Evolutionary conservation across 1,140 invertebrate genomes (phyloP), one percentile per base, ranked within the genome.

Genomic region (Ditylenchus dipsaci): DNA sequence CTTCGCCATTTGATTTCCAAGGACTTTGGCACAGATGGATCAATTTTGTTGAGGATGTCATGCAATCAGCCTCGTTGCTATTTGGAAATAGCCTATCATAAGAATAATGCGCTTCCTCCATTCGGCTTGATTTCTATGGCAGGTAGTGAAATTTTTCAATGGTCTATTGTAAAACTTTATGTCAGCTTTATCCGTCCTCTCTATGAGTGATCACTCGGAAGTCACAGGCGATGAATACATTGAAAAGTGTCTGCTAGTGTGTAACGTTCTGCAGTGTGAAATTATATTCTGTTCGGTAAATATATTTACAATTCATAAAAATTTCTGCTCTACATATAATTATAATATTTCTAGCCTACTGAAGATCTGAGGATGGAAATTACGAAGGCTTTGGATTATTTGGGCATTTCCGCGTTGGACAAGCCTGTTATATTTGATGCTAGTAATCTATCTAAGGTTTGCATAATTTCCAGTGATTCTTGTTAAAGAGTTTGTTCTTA

Each of bases 61-160:
- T 29, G 43, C 43, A 17, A 29, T 17, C 23, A 19, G 49, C 49
- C 15, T 19, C n/a, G 27, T 19, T 61, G 59, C 27, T 27, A 61
- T 42, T 56, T 69, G 15, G 56, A 23, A 15, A 26, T 72, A 7
- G 73, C 72, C 21, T 72, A 72, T 65, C 70, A 61, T 15, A 72
- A 72, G 29, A 53, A 53, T 26, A 26, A 1, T 5, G 49, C 49
- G 15, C n/a, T 53, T 21, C n/a, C 49, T 5, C 49, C 49, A 7
- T 53, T 21, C 15, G 3, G n/a, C 23, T 26, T 53, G 8, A 53
- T 26, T 26, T 3, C 49, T 7, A 53, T 53, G 49, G n/a, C 3
- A 53, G 49, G 49, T 53, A 7, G 23, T 17, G 47, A 45, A 5
- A 8, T 45, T 5, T n/a, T 3, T 19, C 17, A 3, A 21, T 61